These are phyloP conservation scores for Phocoena sinus DNA, from an alignment of 2,113 vertebrate species.

Conservation along the genomic window DNA sequence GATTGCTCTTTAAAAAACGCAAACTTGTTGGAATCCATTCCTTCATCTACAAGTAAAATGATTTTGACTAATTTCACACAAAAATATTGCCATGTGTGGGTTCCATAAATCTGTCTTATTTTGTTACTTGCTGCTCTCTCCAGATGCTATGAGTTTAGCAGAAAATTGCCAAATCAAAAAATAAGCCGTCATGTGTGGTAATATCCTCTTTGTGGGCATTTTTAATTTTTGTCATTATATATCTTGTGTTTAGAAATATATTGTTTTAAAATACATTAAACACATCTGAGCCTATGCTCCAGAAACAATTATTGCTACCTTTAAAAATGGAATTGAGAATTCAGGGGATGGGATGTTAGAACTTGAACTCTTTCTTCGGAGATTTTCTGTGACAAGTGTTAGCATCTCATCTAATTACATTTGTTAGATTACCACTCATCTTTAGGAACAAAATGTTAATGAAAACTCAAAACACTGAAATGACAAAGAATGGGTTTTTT, in stretches of 20 bases:
- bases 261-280: conserved; percentile 43
- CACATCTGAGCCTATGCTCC: conserved; percentile 40
- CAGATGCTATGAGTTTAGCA: conserved; percentile 83
- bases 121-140: conserved; percentile 79
- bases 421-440: conserved; percentile 28
- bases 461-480: conserved; percentile 32
- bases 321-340: conserved; percentile 26
- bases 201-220: conserved; percentile 80
- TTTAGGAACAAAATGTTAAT: conserved; percentile 36
- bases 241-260: conserved; percentile 43
- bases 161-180: conserved; percentile 78
- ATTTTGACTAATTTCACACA: conserved; percentile 81
- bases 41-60: conserved; percentile 80
- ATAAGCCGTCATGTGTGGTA: conserved; percentile 78
- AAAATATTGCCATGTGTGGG: conserved; percentile 88
- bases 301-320: conserved; percentile 27
- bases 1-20: conserved; percentile 79
- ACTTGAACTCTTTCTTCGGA: not conserved
- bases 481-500: not conserved
- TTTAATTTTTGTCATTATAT: conserved; percentile 39
- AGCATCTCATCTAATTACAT: not conserved
- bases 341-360: not conserved
- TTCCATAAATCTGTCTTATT: conserved; percentile 80
- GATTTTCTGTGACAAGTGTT: not conserved
- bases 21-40: conserved; percentile 76